phyloP scores from a whole-genome alignment of 2,888 invertebrate species.

The Netelia virgata region DNA sequence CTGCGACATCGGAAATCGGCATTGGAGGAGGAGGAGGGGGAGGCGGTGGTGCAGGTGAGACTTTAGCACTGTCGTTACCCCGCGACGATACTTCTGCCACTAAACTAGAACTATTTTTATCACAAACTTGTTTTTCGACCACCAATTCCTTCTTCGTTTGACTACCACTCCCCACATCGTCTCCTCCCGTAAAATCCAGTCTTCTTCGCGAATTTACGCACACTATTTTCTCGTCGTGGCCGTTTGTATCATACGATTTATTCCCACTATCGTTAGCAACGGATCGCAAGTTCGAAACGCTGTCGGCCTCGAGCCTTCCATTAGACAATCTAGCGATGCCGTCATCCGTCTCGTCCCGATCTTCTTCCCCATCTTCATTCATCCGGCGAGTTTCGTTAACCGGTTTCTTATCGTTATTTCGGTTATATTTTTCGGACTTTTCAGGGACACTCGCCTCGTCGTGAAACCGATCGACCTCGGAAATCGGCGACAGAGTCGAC shows the following conservation, averaged over 20 bases:
- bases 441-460: constrained; percentile 34
- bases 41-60: constrained; percentile 74
- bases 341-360: constrained; percentile 85
- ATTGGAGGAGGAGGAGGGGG: constrained; percentile 84
- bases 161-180: constrained; percentile 14
- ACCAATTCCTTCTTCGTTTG: neutral
- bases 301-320: constrained; percentile 24
- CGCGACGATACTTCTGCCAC: constrained; percentile 3
- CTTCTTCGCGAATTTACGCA: constrained; percentile 44
- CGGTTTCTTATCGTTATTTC: neutral
- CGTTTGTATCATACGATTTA: constrained; percentile 3
- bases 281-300: constrained; percentile 9
- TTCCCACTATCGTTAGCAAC: constrained; percentile 21
- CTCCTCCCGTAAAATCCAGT: constrained; percentile 48
- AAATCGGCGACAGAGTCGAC: constrained; percentile 67
- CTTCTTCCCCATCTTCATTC: constrained; percentile 82
- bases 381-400: constrained; percentile 1
- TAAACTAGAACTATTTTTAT: constrained; percentile 7
- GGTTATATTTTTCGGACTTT: neutral
- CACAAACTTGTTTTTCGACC: constrained; percentile 32
- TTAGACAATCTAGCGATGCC: constrained; percentile 82
- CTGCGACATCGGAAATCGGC: constrained; percentile 81
- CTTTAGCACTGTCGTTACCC: neutral
- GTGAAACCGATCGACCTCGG: constrained; percentile 63
- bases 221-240: neutral